These are phyloP conservation scores for Strongylocentrotus purpuratus DNA, from an alignment of 35 echinoderm and acorn worm genomes.

Conservation along the genomic window DNA sequence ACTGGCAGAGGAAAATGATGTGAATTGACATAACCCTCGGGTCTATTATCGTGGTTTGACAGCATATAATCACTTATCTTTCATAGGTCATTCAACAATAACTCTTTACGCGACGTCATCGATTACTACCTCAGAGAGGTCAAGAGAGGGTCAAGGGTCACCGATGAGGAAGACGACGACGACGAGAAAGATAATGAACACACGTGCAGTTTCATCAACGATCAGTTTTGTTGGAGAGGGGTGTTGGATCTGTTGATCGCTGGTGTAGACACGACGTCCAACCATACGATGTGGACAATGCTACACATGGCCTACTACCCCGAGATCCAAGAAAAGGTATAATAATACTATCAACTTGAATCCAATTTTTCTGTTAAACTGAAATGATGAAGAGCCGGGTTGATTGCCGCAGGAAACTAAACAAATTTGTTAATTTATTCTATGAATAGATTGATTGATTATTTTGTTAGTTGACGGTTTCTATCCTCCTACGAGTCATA, in stretches of 20 bases:
- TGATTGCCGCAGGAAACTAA: too few species aligned
- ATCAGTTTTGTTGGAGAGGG: conserved; percentile 42
- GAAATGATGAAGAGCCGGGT: too few species aligned
- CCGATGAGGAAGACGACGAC: background rate
- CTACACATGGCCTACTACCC: conserved; percentile 48
- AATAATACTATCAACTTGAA: background rate
- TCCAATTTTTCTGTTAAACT: too few species aligned
- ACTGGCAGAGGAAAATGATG: too few species aligned
- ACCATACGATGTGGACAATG: conserved; percentile 44
- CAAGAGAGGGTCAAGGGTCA: background rate
- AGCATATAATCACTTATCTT: background rate
- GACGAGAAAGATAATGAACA: conserved; percentile 5
- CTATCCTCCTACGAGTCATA: too few species aligned
- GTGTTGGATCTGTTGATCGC: conserved; percentile 48
- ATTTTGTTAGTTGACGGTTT: too few species aligned
- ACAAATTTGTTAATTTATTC: too few species aligned
- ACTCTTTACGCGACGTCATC: conserved; percentile 46
- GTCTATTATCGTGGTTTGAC: too few species aligned
- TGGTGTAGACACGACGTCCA: conserved; percentile 47
- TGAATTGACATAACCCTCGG: too few species aligned
- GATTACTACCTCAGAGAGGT: conserved; percentile 56
- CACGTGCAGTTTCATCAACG: background rate
- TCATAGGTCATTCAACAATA: conserved; percentile 46
- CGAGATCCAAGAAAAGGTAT: conserved; percentile 59
- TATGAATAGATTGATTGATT: too few species aligned